Evolutionary conservation across 2,888 invertebrate genomes (phyloP).

Genomic region (Diaprepes abbreviatus): DNA sequence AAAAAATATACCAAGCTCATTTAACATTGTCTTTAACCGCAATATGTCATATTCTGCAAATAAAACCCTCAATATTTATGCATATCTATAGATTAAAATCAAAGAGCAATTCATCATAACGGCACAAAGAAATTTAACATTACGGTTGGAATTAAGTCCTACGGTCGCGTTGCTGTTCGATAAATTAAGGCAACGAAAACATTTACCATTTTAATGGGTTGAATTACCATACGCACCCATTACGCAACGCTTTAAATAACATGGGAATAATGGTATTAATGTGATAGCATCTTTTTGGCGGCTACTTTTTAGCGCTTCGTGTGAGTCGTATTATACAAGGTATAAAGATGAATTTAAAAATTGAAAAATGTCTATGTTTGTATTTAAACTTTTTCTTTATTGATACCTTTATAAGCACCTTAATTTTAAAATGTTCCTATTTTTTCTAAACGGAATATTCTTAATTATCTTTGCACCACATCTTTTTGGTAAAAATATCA

Average conservation of each 20-base stretch:
- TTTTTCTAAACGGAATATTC: no score
- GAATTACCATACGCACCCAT: conserved; percentile 63
- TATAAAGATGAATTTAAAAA: no score
- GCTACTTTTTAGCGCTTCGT: conserved; percentile 51
- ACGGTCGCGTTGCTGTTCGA: conserved; percentile 36
- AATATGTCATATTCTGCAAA: conserved; percentile 39
- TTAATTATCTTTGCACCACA: no score
- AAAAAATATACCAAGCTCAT: background rate
- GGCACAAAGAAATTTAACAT: conserved; percentile 22
- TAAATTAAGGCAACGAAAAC: conserved; percentile 46
- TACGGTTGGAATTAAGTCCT: conserved; percentile 35
- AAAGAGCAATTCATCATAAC: conserved; percentile 37
- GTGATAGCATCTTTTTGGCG: conserved; percentile 32
- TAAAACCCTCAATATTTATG: conserved; percentile 31
- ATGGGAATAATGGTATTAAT: conserved; percentile 29
- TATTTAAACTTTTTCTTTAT: no score
- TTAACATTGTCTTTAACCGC: background rate
- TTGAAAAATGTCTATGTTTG: no score
- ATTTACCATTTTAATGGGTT: conserved; percentile 52
- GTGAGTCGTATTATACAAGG: background rate
- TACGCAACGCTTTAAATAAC: conserved; percentile 63
- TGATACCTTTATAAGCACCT: no score
- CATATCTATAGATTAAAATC: conserved; percentile 41
- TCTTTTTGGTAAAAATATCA: no score
- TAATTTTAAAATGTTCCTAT: no score